Evolutionary conservation across 2,888 invertebrate species (phyloP).

Genomic region (Pseudeuparius sepicola): DNA sequence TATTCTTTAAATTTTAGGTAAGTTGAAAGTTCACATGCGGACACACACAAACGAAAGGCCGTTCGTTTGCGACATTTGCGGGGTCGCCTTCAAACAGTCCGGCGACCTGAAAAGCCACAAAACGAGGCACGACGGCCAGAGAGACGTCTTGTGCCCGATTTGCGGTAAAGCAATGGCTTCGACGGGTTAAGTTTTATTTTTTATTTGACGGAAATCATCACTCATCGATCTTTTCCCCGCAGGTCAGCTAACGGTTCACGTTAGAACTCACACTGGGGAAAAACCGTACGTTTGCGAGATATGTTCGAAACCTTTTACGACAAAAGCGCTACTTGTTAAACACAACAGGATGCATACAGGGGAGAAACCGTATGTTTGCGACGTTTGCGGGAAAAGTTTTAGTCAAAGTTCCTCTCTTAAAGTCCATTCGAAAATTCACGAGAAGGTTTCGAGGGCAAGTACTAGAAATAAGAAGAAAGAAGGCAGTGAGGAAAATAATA

Average conservation of each 20-base stretch:
- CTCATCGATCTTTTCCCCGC: slow-evolving; percentile 4
- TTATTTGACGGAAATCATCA: too few species aligned
- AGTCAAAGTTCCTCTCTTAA: slow-evolving; percentile 33
- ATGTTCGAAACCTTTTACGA: slow-evolving; percentile 32
- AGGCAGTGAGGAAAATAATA: too few species aligned
- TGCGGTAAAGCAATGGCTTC: slow-evolving; percentile 35
- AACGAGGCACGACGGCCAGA: slow-evolving; percentile 42
- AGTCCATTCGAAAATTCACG: slow-evolving; percentile 29
- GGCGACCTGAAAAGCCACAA: slow-evolving; percentile 37
- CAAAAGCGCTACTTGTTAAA: slow-evolving; percentile 29
- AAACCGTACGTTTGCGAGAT: slow-evolving; percentile 30
- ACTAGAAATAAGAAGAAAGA: too few species aligned
- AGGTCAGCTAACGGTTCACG: slow-evolving; percentile 20
- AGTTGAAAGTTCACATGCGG: slow-evolving; percentile 28
- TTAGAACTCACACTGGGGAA: slow-evolving; percentile 34
- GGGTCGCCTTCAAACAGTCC: slow-evolving; percentile 36
- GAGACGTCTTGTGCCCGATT: slow-evolving; percentile 39
- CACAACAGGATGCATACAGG: slow-evolving; percentile 34
- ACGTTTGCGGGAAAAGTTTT: slow-evolving; percentile 32
- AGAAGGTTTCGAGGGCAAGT: slow-evolving; percentile 5
- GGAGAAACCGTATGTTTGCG: slow-evolving; percentile 33
- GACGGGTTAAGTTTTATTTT: too few species aligned
- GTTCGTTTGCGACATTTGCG: slow-evolving; percentile 34
- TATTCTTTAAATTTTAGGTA: slow-evolving; percentile 26
- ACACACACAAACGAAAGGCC: slow-evolving; percentile 31